Percentiles rank a stretch among this genome's conserved stretches.
Conservation (phyloP, 1,140 invertebrate species). For the Bathynomus jamesi region DNA sequence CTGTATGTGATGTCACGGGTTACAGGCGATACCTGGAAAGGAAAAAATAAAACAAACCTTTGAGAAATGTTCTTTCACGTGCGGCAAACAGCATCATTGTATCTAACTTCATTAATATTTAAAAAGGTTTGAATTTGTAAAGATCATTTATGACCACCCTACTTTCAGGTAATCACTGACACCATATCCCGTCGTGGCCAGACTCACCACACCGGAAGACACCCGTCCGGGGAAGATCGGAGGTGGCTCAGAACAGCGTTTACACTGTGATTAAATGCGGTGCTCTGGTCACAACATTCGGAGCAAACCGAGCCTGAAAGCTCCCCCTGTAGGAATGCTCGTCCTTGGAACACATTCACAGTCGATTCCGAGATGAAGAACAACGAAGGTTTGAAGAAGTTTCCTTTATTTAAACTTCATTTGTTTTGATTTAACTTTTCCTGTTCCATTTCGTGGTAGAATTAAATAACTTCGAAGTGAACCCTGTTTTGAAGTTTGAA, state of each 20-base stretch:
- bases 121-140: too few relatives aligned
- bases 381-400: slow-evolving; percentile 18
- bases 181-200: slow-evolving; percentile 13
- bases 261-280: slow-evolving; percentile 69
- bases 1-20: too few relatives aligned
- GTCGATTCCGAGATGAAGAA: slow-evolving; percentile 53
- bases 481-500: too few relatives aligned
- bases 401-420: too few relatives aligned
- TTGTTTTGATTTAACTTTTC: too few relatives aligned
- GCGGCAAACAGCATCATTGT: too few relatives aligned
- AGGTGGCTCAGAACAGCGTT: slow-evolving; percentile 15
- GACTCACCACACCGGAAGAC: slow-evolving; percentile 9
- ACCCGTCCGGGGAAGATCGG: slow-evolving; percentile 2
- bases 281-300: slow-evolving; percentile 73
- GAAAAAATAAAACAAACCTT: too few relatives aligned
- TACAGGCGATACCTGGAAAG: too few relatives aligned
- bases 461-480: too few relatives aligned
- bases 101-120: too few relatives aligned
- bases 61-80: too few relatives aligned
- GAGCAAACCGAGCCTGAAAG: slow-evolving; percentile 58
- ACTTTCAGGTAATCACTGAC: slow-evolving; percentile 28
- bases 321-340: slow-evolving; percentile 65
- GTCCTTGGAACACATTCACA: slow-evolving; percentile 58
- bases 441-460: too few relatives aligned
- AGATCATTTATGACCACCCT: slow-evolving; percentile 21